Evolutionary conservation across 2,797 vertebrate species (phyloP).

Genomic region (Scolopax rusticola): DNA sequence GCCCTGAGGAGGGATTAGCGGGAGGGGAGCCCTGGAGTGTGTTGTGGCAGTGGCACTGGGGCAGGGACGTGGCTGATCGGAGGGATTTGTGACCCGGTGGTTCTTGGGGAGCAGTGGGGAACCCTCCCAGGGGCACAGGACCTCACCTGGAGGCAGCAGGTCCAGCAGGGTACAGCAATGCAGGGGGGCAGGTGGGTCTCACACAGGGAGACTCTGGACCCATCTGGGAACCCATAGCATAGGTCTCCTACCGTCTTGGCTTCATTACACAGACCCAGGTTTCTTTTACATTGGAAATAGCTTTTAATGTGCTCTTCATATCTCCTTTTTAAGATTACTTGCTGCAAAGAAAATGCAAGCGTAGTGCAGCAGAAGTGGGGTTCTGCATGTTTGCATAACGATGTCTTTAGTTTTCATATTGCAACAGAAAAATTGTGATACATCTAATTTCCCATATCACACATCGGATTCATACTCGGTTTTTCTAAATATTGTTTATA

Average conservation of each 20-base stretch:
- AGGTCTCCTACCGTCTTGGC: background rate
- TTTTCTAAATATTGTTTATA: background rate
- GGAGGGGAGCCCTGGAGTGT: rapidly evolving
- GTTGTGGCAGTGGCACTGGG: background rate
- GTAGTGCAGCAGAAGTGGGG: background rate
- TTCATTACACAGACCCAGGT: background rate
- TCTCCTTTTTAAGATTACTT: background rate
- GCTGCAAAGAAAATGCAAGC: background rate
- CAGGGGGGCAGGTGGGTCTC: too few species aligned
- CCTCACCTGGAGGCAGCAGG: rapidly evolving
- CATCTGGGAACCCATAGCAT: background rate
- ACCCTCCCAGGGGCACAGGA: rapidly evolving
- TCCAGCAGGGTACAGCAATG: rapidly evolving
- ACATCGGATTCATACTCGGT: background rate
- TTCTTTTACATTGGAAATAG: background rate
- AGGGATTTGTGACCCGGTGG: rapidly evolving
- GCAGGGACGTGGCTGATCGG: rapidly evolving
- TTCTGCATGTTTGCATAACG: background rate
- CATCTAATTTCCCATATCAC: background rate
- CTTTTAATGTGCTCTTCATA: background rate
- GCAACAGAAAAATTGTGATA: background rate
- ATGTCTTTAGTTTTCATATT: background rate
- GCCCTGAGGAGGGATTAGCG: background rate
- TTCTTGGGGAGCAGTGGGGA: rapidly evolving
- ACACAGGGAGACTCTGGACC: too few species aligned